Evolutionary conservation across 2,113 vertebrate genomes (phyloP), one percentile per base, ranked within the genome.

Genomic region (Sebastes schlegelii): DNA sequence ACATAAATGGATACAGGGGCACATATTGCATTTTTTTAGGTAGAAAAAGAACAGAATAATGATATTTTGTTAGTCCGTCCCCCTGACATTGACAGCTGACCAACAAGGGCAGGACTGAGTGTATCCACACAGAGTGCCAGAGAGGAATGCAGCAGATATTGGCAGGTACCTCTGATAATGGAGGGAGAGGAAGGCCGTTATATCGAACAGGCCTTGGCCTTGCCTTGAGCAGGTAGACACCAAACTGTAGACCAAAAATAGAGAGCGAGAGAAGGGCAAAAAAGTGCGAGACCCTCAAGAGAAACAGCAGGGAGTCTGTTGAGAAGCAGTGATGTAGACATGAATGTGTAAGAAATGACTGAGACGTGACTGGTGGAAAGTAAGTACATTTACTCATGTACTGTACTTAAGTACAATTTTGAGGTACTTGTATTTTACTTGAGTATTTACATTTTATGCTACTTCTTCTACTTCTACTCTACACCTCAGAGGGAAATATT

Each of bases 121-220:
- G 57, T 48, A 62, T 69, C 4, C 1, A 21, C 16, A 54, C 9
- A 48, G 23, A 72, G 14, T 7, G 78, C 71, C 68, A 83, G 17
- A 80, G n/a, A 83, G 43, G 5, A 74, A 42, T 52, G 21, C 79
- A 67, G 19, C 64, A 82, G 48, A 74, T 84, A 90, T 83, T 80
- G 87, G 72, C 86, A 19, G 73, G 0, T 54, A 34, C 17, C 17
- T 43, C 68, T 21, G 55, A 67, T 89, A 82, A 91, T 85, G 65
- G 84, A 64, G n/a, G 49, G 7, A 78, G 57, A 65, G 55, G 68
- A 86, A 85, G 91, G 83, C 82, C 21, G 0, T 75, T 54, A 40
- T 66, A 87, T 78, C 67, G 79, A 87, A 64, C 60, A 51, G 86
- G 60, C 80, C 70, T 91, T 88, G 87, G 65, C 71, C 45, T 77